Percentiles rank a stretch among this genome's conserved stretches.
phyloP scores from a whole-genome alignment of 1,140 invertebrate genomes.

The Druon quercuslanigerum region DNA sequence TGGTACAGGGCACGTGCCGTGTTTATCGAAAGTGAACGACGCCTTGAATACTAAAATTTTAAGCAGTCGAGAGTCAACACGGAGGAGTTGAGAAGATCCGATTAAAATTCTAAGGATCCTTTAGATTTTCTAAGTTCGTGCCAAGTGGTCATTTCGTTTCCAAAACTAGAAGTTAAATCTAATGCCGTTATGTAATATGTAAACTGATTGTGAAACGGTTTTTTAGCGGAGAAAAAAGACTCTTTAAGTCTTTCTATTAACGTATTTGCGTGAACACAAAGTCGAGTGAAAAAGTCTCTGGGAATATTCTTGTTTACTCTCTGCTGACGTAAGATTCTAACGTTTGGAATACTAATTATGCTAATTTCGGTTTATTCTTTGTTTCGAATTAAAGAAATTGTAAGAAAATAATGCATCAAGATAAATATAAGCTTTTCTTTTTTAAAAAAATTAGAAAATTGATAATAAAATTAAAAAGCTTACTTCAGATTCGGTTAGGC shows the following conservation, averaged over 20 bases:
- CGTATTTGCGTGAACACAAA: neutral
- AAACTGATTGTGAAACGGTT: neutral
- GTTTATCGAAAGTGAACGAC: constrained; percentile 69
- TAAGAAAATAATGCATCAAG: neutral
- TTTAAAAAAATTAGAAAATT: neutral
- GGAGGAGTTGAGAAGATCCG: constrained; percentile 2
- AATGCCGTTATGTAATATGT: constrained; percentile 35
- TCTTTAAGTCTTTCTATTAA: neutral
- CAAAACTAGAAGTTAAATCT: constrained; percentile 53
- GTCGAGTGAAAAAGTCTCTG: neutral
- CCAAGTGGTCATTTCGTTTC: constrained; percentile 47
- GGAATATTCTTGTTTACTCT: neutral
- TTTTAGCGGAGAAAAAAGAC: neutral
- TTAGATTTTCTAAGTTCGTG: constrained; percentile 45
- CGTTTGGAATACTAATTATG: constrained; percentile 15
- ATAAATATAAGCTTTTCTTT: neutral
- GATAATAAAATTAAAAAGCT: constrained; percentile 23
- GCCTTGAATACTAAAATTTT: constrained; percentile 66
- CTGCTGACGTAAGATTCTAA: neutral
- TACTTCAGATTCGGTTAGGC: constrained; percentile 58
- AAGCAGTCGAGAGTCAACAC: constrained; percentile 45
- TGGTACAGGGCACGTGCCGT: constrained; percentile 55
- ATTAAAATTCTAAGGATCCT: constrained; percentile 63
- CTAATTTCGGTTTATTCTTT: neutral
- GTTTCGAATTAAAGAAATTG: neutral